A percentile compares a stretch with the other conserved stretches of the same genome.
These are phyloP conservation scores for Leptinotarsa haldemani DNA, from an alignment of 2,888 invertebrate genomes.

Conservation along the genomic window DNA sequence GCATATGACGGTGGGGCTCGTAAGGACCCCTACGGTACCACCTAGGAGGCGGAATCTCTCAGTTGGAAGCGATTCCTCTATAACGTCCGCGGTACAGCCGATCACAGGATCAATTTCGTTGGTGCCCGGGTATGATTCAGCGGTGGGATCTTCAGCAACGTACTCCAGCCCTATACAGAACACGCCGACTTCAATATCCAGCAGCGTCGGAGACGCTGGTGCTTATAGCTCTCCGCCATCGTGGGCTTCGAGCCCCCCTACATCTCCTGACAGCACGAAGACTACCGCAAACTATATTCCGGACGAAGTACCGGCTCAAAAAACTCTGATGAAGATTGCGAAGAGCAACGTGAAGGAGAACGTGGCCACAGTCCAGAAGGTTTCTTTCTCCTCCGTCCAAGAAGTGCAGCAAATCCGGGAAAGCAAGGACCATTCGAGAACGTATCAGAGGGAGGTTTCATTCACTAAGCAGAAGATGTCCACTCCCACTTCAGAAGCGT, in stretches of 20 bases:
- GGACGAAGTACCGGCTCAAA: conserved; percentile 61
- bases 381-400: conserved; percentile 73
- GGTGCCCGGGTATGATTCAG: conserved; percentile 70
- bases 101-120: conserved; percentile 64
- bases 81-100: conserved; percentile 62
- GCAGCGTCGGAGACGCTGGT: conserved; percentile 63
- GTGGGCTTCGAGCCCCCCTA: conserved; percentile 71
- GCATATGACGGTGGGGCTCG: conserved; percentile 62
- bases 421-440: conserved; percentile 44
- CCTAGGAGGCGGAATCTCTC: conserved; percentile 68
- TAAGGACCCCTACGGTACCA: conserved; percentile 58
- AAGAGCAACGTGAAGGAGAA: conserved; percentile 49
- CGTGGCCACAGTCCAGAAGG: conserved; percentile 68
- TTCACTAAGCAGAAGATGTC: conserved; percentile 35
- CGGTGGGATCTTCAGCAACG: conserved; percentile 74
- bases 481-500: conserved; percentile 41
- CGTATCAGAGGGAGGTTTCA: conserved; percentile 60
- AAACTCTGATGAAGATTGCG: conserved; percentile 51
- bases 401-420: conserved; percentile 62
- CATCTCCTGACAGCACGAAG: conserved; percentile 69
- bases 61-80: conserved; percentile 67
- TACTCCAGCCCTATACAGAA: conserved; percentile 69
- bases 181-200: conserved; percentile 63
- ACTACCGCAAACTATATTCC: conserved; percentile 70
- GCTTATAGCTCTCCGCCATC: conserved; percentile 69